Base-by-base conservation (phyloP, 2,888 invertebrate species). In the Nebria salina region DNA sequence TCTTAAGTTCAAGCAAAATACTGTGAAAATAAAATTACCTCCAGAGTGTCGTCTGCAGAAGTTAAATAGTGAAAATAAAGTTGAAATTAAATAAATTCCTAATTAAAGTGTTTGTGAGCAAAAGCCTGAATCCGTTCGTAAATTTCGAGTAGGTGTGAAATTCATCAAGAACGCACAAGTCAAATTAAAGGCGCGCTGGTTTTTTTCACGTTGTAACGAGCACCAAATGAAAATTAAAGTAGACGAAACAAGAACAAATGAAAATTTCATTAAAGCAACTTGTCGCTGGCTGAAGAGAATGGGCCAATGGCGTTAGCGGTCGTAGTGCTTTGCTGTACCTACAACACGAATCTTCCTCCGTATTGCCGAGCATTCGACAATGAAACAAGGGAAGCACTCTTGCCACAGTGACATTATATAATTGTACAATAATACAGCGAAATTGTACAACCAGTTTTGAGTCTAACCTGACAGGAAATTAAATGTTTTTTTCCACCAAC, bases 161-260 rank as follows among this genome's bases (percentile, higher is more conserved):
- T 54, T 66, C 66, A 25, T 66, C 66, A 66, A 70, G 25, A 15
- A 15, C 25, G 70, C 1, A 54, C 54, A 70, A 70, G 70, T 73
- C 65, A 73, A 78, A 78, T 78, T 65, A 73, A 78, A 78, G 73
- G 73, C 73, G 78, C 73, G 72, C 66, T 73, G 73, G 11, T 3
- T 54, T 78, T 78, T 73, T 78, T 73, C 78, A 73, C 72, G 78
- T 73, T 72, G 73, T 78, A 78, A 78, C 73, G 78, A 78, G 73
- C 78, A 66, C 78, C 73, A 73, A 78, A 78, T 78, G 78, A 78
- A 78, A 78, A 78, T 78, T 78, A 78, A 78, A 78, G 73, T 65
- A 42, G 77, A 78, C 73, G 77, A 78, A 78, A 78, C 78, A 78
- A 73, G 73, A 72, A 73, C 78, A 78, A 78, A 78, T 78, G 78